Percentiles rank a stretch among this genome's conserved stretches.
Conservation (phyloP, 2,888 invertebrate species). For the Epinotia bilunana region DNA sequence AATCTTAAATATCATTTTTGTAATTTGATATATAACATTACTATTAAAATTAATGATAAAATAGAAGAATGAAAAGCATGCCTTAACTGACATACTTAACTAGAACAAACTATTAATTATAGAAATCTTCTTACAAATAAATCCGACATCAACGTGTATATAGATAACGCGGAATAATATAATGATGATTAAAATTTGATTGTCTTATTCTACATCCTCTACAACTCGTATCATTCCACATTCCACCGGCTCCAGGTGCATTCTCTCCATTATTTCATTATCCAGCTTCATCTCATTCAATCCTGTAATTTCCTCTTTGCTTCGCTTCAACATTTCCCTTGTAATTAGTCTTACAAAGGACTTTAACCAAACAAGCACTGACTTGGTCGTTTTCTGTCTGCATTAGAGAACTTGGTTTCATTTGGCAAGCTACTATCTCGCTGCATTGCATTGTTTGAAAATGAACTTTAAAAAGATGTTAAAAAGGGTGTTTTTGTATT, state of each 20-base stretch:
- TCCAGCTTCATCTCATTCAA: constrained; percentile 29
- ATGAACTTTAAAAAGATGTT: neutral
- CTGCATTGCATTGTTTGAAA: constrained; percentile 5
- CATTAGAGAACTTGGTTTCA: constrained; percentile 6
- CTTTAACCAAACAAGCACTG: constrained; percentile 27
- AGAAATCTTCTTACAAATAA: no score
- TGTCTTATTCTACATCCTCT: neutral
- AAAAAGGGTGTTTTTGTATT: neutral
- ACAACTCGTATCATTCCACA: neutral
- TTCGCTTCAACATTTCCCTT: constrained; percentile 12
- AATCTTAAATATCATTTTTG: no score
- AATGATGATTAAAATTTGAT: no score
- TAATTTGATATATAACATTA: no score
- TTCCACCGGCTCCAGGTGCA: neutral
- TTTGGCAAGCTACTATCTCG: neutral
- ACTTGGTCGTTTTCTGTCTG: constrained; percentile 36
- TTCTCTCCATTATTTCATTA: constrained; percentile 4
- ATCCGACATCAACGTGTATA: no score
- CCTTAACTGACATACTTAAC: no score
- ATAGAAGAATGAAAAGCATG: no score
- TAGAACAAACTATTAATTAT: no score
- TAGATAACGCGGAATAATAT: no score
- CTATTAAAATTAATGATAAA: no score
- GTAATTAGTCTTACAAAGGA: constrained; percentile 32
- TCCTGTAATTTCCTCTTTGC: constrained; percentile 22